Base-by-base conservation (phyloP, 2,113 vertebrate species). In the Pteropus alecto region DNA sequence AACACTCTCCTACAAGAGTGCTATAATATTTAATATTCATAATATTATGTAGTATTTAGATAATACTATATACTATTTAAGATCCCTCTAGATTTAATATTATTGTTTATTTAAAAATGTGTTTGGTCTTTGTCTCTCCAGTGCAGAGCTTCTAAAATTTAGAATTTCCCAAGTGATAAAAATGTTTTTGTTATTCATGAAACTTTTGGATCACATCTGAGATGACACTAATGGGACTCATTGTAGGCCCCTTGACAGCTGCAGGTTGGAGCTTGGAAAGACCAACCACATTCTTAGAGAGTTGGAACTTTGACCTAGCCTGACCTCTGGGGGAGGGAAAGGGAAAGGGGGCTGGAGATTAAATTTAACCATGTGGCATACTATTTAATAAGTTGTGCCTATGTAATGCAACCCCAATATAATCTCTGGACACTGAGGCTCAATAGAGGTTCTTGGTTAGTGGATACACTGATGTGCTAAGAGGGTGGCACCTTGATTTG, bases 191-290 rank as follows among this genome's bases (percentile, higher is more conserved):
- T 51, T 84, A 85, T 81, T 79, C 10, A 15, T 2, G 19, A 77
- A 3, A 2, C 18, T 43, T 76, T 63, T 26, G 18, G 13, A 11
- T 77, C n/a, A 60, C 2, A 54, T 16, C 38, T 68, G 51, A n/a
- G 14, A 70, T 65, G 67, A 41, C 7, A 78, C 1, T 78, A 33
- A 38, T 65, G n/a, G 77, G 21, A 84, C 18, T 76, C 38, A 26
- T 7, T 0, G 21, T 35, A 0, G 7, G 16, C 5, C 4, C 43
- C 4, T n/a, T 56, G 28, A 18, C 12, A 63, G 13, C 6, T 21
- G 43, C 41, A 89, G 33, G 13, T 19, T 43, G 6, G 11, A 38
- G 13, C 4, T 28, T 93, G 70, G 58, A 30, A 58, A 67, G n/a
- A 60, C 19, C 22, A 51, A 90, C 1, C 2, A 19, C 7, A 18